Evolutionary conservation across 1,140 invertebrate species (phyloP).

Genomic region (Pseudomyrmex flavicornis): DNA sequence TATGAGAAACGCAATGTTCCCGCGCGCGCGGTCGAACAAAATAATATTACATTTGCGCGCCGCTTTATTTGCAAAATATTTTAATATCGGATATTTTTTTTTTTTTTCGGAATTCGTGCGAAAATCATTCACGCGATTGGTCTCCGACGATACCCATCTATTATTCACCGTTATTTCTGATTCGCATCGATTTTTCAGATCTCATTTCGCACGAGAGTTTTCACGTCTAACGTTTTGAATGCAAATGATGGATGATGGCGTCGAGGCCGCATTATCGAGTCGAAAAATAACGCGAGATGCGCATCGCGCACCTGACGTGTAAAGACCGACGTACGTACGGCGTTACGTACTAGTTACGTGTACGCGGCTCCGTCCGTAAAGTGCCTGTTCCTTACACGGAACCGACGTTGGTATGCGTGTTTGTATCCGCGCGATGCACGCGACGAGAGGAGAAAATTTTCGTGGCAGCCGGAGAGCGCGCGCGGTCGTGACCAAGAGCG

Average conservation of each 20-base stretch:
- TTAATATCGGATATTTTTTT: too few relatives aligned
- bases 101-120: too few relatives aligned
- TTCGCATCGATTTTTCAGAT: neutral
- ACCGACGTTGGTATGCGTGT: constrained; percentile 21
- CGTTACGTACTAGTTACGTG: constrained; percentile 49
- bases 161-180: constrained; percentile 11
- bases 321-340: constrained; percentile 41
- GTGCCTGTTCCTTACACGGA: constrained; percentile 43
- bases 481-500: constrained; percentile 57
- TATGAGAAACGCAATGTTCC: neutral
- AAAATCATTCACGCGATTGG: neutral
- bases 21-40: neutral
- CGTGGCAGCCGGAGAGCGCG: constrained; percentile 25
- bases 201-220: neutral
- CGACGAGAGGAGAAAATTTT: constrained; percentile 38
- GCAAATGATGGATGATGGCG: constrained; percentile 36
- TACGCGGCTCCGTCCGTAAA: constrained; percentile 31
- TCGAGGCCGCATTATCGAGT: constrained; percentile 32
- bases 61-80: too few relatives aligned
- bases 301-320: constrained; percentile 54
- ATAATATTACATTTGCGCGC: too few relatives aligned
- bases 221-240: constrained; percentile 33
- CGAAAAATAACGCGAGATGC: constrained; percentile 26
- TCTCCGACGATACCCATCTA: neutral
- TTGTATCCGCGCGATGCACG: constrained; percentile 31